A percentile compares a stretch with the other conserved stretches of the same genome.
These are phyloP conservation scores for Cheilosia impressa DNA, from an alignment of 2,888 invertebrate species.

Conservation along the genomic window DNA sequence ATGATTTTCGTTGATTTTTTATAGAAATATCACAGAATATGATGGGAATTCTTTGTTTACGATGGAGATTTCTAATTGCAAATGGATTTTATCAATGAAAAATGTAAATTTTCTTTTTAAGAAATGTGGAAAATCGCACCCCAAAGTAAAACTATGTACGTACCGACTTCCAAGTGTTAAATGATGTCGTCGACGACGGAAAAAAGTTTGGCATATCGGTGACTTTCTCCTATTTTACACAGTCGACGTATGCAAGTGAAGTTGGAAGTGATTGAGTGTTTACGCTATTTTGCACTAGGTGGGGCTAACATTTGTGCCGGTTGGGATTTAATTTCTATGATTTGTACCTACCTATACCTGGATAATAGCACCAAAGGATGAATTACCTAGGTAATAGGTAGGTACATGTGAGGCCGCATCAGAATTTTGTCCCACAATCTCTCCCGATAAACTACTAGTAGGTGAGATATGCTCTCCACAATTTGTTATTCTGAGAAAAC, in stretches of 20 bases:
- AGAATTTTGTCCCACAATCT: no score
- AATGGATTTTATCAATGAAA: slow-evolving; percentile 35
- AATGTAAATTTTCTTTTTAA: slow-evolving; percentile 47
- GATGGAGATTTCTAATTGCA: slow-evolving; percentile 16
- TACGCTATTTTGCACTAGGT: slow-evolving; percentile 20
- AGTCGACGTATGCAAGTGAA: slow-evolving; percentile 76
- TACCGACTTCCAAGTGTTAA: slow-evolving; percentile 80
- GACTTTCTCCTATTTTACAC: slow-evolving; percentile 70
- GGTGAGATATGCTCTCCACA: no score
- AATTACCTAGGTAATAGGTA: no score
- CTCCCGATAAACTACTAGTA: no score
- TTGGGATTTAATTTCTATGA: background rate
- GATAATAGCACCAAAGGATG: no score
- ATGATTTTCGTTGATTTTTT: slow-evolving; percentile 24
- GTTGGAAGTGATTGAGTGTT: slow-evolving; percentile 19
- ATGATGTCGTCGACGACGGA: slow-evolving; percentile 76
- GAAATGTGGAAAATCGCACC: slow-evolving; percentile 65
- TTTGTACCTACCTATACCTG: no score
- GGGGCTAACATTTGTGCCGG: background rate
- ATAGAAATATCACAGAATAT: slow-evolving; percentile 45
- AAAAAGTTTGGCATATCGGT: slow-evolving; percentile 75
- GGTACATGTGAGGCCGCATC: no score
- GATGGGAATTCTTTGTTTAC: slow-evolving; percentile 24
- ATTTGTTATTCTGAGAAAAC: no score
- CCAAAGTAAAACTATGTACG: slow-evolving; percentile 76